Percentiles rank a stretch among this genome's conserved stretches.
Conservation (phyloP, 2,888 invertebrate genomes). For the Neuroscelio doddi region DNA sequence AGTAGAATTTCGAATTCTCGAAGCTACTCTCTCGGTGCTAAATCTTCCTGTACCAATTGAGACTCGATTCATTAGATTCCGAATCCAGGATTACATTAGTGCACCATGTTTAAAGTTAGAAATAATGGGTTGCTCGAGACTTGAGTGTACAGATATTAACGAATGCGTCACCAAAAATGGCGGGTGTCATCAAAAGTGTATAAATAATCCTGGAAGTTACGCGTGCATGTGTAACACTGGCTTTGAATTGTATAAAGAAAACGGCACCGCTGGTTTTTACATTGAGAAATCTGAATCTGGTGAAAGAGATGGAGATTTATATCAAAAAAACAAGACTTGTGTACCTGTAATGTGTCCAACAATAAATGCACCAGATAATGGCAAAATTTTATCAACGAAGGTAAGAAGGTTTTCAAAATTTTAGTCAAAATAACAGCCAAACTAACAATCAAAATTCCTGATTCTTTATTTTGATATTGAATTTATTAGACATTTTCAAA, state of each 20-base stretch:
- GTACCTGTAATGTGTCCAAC: constrained; percentile 93
- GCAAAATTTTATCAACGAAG: constrained; percentile 86
- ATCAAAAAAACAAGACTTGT: constrained; percentile 94
- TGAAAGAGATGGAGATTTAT: constrained; percentile 88
- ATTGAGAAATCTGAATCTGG: constrained; percentile 90
- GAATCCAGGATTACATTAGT: constrained; percentile 87
- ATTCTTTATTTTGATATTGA: constrained; percentile 1
- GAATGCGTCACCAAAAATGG: constrained; percentile 91
- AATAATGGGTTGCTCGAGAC: constrained; percentile 92
- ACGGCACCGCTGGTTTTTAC: constrained; percentile 91
- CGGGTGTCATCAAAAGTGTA: constrained; percentile 94
- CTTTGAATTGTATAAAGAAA: constrained; percentile 88
- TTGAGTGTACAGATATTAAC: constrained; percentile 91
- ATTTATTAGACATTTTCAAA: too few species aligned
- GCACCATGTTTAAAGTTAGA: constrained; percentile 93
- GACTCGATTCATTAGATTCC: constrained; percentile 89
- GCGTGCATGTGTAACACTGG: constrained; percentile 93
- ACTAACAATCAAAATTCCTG: too few species aligned
- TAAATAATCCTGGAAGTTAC: constrained; percentile 90
- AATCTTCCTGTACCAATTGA: constrained; percentile 94
- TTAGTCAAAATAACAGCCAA: too few species aligned
- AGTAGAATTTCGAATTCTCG: constrained; percentile 91
- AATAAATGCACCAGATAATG: constrained; percentile 86
- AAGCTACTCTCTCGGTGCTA: constrained; percentile 91
- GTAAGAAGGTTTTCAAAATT: too few species aligned